Conservation (phyloP, 1,140 invertebrate species). For the Musca domestica region DNA sequence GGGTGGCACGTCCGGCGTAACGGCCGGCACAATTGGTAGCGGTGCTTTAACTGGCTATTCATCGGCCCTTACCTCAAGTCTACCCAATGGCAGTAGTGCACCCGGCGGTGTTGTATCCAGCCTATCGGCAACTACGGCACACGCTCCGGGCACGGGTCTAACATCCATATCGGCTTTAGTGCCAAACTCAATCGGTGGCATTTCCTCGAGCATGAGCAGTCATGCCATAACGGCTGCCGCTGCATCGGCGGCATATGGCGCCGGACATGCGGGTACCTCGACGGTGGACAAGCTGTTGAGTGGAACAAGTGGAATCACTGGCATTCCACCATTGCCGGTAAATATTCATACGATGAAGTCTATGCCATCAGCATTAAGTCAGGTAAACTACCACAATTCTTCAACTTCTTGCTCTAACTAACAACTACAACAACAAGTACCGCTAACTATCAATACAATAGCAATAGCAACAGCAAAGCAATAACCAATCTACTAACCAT, state of each 20-base stretch:
- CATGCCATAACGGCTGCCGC: slow-evolving; percentile 43
- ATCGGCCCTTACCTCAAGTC: slow-evolving; percentile 39
- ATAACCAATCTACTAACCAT: neutral
- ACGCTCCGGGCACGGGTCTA: slow-evolving; percentile 30
- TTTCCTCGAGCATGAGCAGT: slow-evolving; percentile 51
- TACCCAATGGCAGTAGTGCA: slow-evolving; percentile 36
- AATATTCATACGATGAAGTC: slow-evolving; percentile 55
- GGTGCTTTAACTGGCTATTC: slow-evolving; percentile 45
- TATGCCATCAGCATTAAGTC: slow-evolving; percentile 54
- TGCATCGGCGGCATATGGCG: slow-evolving; percentile 14
- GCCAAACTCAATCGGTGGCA: slow-evolving; percentile 52
- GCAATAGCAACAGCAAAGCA: neutral
- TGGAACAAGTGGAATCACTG: slow-evolving; percentile 52
- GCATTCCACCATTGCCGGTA: slow-evolving; percentile 53
- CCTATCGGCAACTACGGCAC: slow-evolving; percentile 34
- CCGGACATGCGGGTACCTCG: slow-evolving; percentile 31
- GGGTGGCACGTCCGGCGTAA: slow-evolving; percentile 41
- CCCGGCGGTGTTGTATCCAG: slow-evolving; percentile 37
- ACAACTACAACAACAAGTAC: neutral
- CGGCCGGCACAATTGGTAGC: slow-evolving; percentile 44
- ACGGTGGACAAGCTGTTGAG: slow-evolving; percentile 50
- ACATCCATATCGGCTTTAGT: slow-evolving; percentile 51
- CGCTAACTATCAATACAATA: no score
- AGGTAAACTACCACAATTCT: slow-evolving; percentile 45
- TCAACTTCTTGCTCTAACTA: neutral